Base-by-base conservation (phyloP, 2,888 invertebrate species). In the Aricia artaxerxes region DNA sequence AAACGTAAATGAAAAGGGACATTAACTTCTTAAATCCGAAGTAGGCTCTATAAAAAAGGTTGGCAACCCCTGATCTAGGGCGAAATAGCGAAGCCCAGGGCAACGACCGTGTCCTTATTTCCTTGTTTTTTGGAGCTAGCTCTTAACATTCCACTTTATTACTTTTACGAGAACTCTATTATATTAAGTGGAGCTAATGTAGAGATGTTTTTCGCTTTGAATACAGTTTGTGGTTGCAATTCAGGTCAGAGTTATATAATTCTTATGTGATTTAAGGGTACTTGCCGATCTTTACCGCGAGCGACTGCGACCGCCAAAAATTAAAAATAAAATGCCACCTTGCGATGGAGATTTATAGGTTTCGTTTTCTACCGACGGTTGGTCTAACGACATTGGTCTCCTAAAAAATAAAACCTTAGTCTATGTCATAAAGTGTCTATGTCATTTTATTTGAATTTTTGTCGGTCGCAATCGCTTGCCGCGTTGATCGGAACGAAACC, bases 61-160 rank as follows among this genome's bases (percentile, higher is more conserved):
- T 57, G 16, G 57, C 1, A 16, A 57, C 13, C 57, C 16, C 16
- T 0, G 57, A 69, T 69, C 35, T 38, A 69, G 69, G 69, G 35
- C 69, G 11, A 11, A 69, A 35, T 69, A 69, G 69, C 69, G 13
- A 38, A 38, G 16, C 64, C 11, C 13, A 69, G 69, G 69, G 35
- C 69, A 69, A 16, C 35, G 35, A 69, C 69, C 69, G 69, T 4
- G 38, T 69, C 35, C 69, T 69, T 35, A 38, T 69, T 69, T 69
- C 35, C 35, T 38, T 69, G 69, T 69, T 69, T 69, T 69, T 38
- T 35, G 35, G 35, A 35, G 69, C 64, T 64, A 31, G 61, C 61
- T 64, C 64, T 64, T 69, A 69, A 64, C 69, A 69, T 69, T 69
- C 35, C 35, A 38, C 35, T 69, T 61, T 61, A 69, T 69, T 13